phyloP scores from a whole-genome alignment of 2,888 invertebrate species.

The Nysson spinosus region DNA sequence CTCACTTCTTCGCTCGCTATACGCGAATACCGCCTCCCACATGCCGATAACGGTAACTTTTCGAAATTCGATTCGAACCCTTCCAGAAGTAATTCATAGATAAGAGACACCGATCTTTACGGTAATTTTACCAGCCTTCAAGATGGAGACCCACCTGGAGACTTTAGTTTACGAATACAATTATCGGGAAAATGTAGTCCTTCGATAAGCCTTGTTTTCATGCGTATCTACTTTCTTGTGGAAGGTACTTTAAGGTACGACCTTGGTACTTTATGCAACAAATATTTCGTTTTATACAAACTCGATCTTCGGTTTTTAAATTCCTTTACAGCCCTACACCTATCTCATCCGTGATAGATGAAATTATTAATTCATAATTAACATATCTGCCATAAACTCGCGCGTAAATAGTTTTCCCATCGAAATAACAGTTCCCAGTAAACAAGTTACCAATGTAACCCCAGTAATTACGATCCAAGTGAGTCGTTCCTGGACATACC shows the following conservation, averaged over 20 bases:
- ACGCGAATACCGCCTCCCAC: conserved; percentile 14
- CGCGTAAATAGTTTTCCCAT: conserved; percentile 4
- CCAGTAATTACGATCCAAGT: conserved; percentile 8
- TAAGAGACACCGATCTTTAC: conserved; percentile 5
- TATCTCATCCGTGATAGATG: too few species aligned
- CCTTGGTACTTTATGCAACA: too few species aligned
- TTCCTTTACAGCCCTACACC: too few species aligned
- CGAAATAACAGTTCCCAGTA: conserved; percentile 3
- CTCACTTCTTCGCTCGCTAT: conserved; percentile 40
- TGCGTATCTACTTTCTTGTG: too few species aligned
- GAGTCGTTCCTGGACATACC: background rate
- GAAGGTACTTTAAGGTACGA: too few species aligned
- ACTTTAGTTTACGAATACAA: background rate
- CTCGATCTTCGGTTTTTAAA: too few species aligned
- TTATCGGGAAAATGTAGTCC: background rate
- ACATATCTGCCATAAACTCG: background rate
- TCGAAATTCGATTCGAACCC: conserved; percentile 34
- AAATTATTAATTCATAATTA: too few species aligned
- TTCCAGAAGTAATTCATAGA: conserved; percentile 2
- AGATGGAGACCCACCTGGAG: background rate
- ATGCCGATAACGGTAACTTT: conserved; percentile 33
- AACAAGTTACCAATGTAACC: conserved; percentile 11
- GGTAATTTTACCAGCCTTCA: background rate
- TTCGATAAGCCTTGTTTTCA: background rate
- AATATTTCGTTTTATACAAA: too few species aligned